Evolutionary conservation across 2,797 vertebrate genomes (phyloP).

Genomic region (Pelodytes ibericus): DNA sequence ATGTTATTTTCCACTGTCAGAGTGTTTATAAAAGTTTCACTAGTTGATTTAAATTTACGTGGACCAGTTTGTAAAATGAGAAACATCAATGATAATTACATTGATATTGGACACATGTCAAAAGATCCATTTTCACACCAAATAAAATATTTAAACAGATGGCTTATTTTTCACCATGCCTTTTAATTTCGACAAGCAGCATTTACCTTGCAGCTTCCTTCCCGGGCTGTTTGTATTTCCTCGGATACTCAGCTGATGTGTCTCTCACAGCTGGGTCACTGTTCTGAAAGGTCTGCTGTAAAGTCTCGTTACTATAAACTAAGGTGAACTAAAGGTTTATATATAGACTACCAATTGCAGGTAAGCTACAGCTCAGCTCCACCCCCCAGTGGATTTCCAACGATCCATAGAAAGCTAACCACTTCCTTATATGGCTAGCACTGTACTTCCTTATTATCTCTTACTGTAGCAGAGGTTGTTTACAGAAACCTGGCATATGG

Average conservation of each 20-base stretch:
- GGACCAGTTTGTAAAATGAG: too few relatives aligned
- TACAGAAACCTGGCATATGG: background rate
- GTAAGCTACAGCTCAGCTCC: background rate
- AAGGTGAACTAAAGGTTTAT: constrained; percentile 24
- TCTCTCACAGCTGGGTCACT: background rate
- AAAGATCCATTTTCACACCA: too few relatives aligned
- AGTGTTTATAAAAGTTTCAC: too few relatives aligned
- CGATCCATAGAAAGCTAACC: background rate
- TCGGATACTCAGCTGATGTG: background rate
- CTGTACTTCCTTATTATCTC: constrained; percentile 23
- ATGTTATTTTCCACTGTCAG: too few relatives aligned
- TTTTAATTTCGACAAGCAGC: too few relatives aligned
- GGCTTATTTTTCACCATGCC: too few relatives aligned
- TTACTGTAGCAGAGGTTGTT: background rate
- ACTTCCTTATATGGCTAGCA: background rate
- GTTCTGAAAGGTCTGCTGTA: background rate
- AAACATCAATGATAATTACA: too few relatives aligned
- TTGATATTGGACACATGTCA: too few relatives aligned
- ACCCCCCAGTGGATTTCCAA: constrained; percentile 15
- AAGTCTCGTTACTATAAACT: background rate
- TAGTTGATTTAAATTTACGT: too few relatives aligned
- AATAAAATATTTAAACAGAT: too few relatives aligned
- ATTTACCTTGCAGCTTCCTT: too few relatives aligned
- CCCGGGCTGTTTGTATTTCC: background rate
- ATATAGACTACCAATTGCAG: constrained; percentile 23